These are phyloP conservation scores for Nephrotoma guestfalica DNA, from an alignment of 2,888 invertebrate genomes.

Conservation along the genomic window DNA sequence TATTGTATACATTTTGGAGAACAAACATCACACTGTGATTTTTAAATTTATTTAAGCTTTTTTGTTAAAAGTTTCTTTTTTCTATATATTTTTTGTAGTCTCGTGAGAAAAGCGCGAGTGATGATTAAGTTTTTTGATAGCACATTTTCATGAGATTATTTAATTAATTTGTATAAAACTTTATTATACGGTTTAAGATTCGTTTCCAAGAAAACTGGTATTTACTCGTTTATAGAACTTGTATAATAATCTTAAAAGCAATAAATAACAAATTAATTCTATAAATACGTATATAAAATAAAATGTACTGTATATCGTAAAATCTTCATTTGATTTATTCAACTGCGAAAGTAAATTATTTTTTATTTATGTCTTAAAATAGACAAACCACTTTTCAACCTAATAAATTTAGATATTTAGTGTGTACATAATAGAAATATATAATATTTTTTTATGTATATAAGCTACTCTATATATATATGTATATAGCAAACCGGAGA, in stretches of 20 bases:
- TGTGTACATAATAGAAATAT: background rate
- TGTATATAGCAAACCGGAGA: background rate
- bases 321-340: background rate
- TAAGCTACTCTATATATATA: background rate
- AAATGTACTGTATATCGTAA: background rate
- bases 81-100: background rate
- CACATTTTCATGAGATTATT: background rate
- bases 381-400: background rate
- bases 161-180: background rate
- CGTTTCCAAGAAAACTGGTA: background rate
- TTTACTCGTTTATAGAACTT: background rate
- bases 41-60: background rate
- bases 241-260: background rate
- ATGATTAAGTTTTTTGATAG: background rate
- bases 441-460: background rate
- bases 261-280: background rate
- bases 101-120: background rate
- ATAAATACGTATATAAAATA: background rate
- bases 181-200: background rate
- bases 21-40: background rate
- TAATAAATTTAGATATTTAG: background rate
- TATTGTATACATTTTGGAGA: background rate
- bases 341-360: background rate
- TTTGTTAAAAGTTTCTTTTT: background rate
- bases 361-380: background rate